phyloP scores from a whole-genome alignment of 2,113 vertebrate species.

The Daboia siamensis region DNA sequence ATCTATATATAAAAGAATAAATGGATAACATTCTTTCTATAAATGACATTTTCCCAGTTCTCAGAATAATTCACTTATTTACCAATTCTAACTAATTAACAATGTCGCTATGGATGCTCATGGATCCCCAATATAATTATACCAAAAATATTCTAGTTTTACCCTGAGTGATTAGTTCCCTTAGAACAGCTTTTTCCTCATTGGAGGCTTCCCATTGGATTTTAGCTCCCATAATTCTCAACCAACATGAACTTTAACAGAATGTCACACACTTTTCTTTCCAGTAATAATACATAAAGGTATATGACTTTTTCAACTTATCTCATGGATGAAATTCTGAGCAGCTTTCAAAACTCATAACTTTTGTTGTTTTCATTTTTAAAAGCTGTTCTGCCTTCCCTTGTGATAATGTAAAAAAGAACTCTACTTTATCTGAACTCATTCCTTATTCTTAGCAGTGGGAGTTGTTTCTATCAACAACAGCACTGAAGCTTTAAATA shows the following conservation, averaged over 20 bases:
- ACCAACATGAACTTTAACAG: background rate
- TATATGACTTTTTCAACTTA: background rate
- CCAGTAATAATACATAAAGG: background rate
- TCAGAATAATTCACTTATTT: background rate
- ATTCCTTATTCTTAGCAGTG: background rate
- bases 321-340: background rate
- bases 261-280: background rate
- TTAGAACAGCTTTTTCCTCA: background rate
- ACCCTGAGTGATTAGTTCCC: background rate
- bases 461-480: background rate
- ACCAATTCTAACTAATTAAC: slow-evolving; percentile 30
- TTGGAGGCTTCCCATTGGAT: background rate
- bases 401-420: background rate
- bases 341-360: background rate
- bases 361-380: background rate
- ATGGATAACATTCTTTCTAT: background rate
- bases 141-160: background rate
- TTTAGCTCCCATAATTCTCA: background rate
- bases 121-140: slow-evolving; percentile 1
- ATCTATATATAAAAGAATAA: too few relatives aligned
- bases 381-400: background rate
- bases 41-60: background rate
- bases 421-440: background rate
- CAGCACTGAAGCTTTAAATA: background rate
- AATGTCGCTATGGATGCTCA: background rate